Evolutionary conservation across 2,113 vertebrate genomes (phyloP).

Genomic region (Calyptomena viridis): DNA sequence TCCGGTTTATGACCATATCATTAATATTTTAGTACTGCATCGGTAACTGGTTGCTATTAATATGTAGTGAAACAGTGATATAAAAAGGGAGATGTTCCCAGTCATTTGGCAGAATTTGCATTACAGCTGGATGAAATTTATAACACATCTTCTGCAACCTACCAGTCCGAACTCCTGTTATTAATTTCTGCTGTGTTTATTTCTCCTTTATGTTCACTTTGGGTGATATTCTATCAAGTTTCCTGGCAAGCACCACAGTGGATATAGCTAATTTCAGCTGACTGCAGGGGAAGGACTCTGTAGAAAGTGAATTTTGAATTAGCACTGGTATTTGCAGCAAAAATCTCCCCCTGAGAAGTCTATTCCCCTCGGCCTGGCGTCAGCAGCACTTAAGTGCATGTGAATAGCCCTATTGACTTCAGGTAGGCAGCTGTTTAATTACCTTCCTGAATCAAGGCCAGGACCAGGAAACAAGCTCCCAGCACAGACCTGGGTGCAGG

Average conservation of each 20-base stretch:
- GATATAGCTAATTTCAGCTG: slow-evolving; percentile 63
- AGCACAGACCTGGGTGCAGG: neutral
- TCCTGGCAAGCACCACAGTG: slow-evolving; percentile 51
- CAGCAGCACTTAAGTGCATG: slow-evolving; percentile 46
- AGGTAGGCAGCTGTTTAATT: slow-evolving; percentile 65
- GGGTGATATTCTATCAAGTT: slow-evolving; percentile 59
- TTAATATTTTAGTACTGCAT: slow-evolving; percentile 63
- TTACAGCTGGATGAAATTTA: slow-evolving; percentile 67
- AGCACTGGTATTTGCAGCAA: slow-evolving; percentile 19
- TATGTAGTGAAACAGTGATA: slow-evolving; percentile 50
- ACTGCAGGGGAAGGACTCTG: slow-evolving; percentile 49
- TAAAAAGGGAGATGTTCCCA: slow-evolving; percentile 60
- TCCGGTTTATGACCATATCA: slow-evolving; percentile 58
- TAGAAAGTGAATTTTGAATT: slow-evolving; percentile 61
- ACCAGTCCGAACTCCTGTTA: slow-evolving; percentile 55
- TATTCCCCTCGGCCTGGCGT: slow-evolving; percentile 43
- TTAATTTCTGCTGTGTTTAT: slow-evolving; percentile 68
- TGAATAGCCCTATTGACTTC: slow-evolving; percentile 56
- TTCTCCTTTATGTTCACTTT: slow-evolving; percentile 66
- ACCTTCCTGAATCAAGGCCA: slow-evolving; percentile 42
- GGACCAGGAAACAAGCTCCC: slow-evolving; percentile 3
- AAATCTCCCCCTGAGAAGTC: slow-evolving; percentile 40
- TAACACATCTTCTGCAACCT: slow-evolving; percentile 50
- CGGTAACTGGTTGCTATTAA: slow-evolving; percentile 67
- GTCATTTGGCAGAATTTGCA: slow-evolving; percentile 58